Conservation (phyloP, 2,113 vertebrate genomes). For the Mohoua ochrocephala region DNA sequence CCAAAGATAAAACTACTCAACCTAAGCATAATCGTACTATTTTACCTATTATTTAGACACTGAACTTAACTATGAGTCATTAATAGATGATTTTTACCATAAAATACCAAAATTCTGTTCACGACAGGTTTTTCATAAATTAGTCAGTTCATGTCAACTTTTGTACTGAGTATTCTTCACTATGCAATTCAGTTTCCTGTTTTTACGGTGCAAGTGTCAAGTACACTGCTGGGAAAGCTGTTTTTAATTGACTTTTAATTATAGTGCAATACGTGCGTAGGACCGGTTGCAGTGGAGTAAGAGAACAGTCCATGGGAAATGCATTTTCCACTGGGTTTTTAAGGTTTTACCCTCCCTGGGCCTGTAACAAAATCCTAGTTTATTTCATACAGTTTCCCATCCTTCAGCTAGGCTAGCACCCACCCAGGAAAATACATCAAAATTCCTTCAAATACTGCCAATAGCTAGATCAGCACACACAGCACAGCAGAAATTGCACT, state of each 20-base stretch:
- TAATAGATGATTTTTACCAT: background rate
- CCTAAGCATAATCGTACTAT: background rate
- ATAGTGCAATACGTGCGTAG: background rate
- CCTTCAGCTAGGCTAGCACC: background rate
- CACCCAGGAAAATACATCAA: background rate
- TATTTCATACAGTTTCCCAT: background rate
- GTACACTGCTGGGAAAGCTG: background rate
- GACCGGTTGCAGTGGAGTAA: background rate
- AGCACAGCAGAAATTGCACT: background rate
- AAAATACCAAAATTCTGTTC: background rate
- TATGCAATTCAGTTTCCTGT: background rate
- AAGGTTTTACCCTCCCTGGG: background rate
- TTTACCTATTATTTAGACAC: background rate
- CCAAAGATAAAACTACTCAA: background rate
- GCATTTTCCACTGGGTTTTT: rapidly evolving
- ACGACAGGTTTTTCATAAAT: background rate
- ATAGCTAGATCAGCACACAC: background rate
- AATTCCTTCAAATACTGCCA: background rate
- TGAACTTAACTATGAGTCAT: background rate
- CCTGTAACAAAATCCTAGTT: background rate
- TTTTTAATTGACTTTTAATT: background rate
- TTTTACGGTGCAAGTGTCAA: background rate
- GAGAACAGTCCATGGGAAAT: background rate
- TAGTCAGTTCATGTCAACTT: background rate
- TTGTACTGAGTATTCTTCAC: background rate